These are phyloP conservation scores for Daktulosphaira vitifoliae DNA, from an alignment of 1,140 invertebrate genomes.

Conservation along the genomic window DNA sequence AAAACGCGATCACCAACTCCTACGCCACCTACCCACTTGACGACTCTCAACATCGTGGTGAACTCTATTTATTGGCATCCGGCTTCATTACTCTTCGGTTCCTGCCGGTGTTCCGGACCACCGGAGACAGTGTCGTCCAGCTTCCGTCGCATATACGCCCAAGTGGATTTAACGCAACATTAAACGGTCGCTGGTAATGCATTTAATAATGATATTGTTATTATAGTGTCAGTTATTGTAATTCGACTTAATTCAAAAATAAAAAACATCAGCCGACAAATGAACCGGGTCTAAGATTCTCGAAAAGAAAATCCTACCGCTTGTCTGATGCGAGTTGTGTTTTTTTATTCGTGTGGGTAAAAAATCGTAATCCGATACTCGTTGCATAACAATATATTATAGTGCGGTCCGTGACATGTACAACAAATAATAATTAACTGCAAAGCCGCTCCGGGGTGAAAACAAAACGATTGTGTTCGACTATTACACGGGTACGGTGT, in stretches of 20 bases:
- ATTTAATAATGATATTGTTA: background rate
- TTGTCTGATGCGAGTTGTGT: background rate
- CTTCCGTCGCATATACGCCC: constrained; percentile 2
- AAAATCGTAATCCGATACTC: constrained; percentile 12
- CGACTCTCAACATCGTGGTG: too few species aligned
- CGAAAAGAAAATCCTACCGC: too few species aligned
- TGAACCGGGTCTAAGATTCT: too few species aligned
- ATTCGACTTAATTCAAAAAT: constrained; percentile 1
- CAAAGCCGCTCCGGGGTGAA: constrained; percentile 18
- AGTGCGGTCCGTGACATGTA: too few species aligned
- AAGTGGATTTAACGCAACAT: constrained; percentile 24
- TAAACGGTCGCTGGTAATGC: constrained; percentile 1
- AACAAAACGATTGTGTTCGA: constrained; percentile 6
- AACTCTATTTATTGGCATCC: too few species aligned
- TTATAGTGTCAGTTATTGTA: constrained; percentile 1
- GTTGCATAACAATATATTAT: constrained; percentile 2
- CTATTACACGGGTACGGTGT: background rate
- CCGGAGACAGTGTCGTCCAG: background rate
- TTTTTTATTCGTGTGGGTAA: background rate
- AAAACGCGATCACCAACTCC: too few species aligned
- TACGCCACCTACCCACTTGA: too few species aligned
- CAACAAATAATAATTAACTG: background rate
- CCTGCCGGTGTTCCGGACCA: background rate
- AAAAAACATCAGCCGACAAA: too few species aligned
- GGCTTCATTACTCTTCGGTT: background rate